Base-by-base conservation (phyloP, 2,888 invertebrate species). In the Eupelmus urozonus region DNA sequence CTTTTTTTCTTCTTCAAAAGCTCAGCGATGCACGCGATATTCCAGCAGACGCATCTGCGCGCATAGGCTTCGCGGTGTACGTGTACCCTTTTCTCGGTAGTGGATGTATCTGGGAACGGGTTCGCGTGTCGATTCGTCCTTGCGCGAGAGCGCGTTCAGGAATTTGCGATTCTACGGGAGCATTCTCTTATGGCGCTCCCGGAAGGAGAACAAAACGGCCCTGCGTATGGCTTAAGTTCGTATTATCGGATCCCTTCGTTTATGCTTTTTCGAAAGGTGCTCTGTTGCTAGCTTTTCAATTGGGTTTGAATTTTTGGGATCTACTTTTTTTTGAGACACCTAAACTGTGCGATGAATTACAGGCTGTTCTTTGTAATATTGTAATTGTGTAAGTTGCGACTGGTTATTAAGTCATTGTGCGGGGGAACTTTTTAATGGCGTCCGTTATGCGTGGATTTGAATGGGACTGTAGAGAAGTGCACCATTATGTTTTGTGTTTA, bases 181-280 rank as follows among this genome's bases (percentile, higher is more conserved):
- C 20, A 67, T 29, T 67, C 55, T 57, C 55, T 57, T 40, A 34
- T 5, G 9, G 5, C 9, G 34, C 34, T 34, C 16, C 69, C 57
- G 69, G 57, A 45, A 25, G 57, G 57, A 57, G 57, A 59, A 69
- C 69, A 69, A 69, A 67, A 34, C 49, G n/a, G n/a, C n/a, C 65
- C 49, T 16, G 49, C 18, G 27, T 55, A 34, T 53, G 23, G n/a
- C n/a, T n/a, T n/a, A 34, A 34, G 3, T 34, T 34, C 3, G 34
- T 34, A 34, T 34, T n/a, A 25, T 20, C 18, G 45, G 59, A 59
- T 40, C 25, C 18, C 29, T 57, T 69, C 69, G 45, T 11, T n/a
- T 16, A 42, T 45, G 9, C 27, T 65, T 18, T 45, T 27, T 4
- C 13, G 27, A 40, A 55, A 11, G 34, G 57, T 29, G n/a, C 42